Base-by-base conservation (phyloP, 2,888 invertebrate species). In the Hypercompe scribonia region DNA sequence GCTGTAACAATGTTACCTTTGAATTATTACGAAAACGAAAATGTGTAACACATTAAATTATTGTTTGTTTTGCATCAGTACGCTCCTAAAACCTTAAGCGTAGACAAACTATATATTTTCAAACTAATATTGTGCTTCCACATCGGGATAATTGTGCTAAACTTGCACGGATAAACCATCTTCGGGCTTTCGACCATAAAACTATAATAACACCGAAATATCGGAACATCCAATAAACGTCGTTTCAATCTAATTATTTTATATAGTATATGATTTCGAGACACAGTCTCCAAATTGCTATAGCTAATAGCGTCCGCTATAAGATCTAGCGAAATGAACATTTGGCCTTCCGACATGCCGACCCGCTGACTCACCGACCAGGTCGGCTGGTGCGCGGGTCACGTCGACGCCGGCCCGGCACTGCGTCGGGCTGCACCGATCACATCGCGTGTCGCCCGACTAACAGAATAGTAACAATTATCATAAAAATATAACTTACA, bases 401-500 rank as follows among this genome's bases (percentile, higher is more conserved):
- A 39, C 18, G 15, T 33, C 39, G 72, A 13, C 66, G 46, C 58
- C 72, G 36, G 4, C 68, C 50, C 63, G 50, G 61, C 50, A 36
- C 34, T 42, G 21, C 39, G 46, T 33, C 68, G 46, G 46, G 54
- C 15, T 39, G 70, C 70, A 58, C 58, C 72, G 77, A 74, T 72
- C 74, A 65, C 65, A 85, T 82, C 84, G 84, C 46, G 66, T 75
- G 75, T 63, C 73, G 61, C 79, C 78, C 74, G 58, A 61, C 78
- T 75, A 76, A 79, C 76, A 61, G 68, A 78, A 82, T 70, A 73
- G 79, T 76, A 85, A 81, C 78, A 85, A 76, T 76, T 72, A 78
- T 80, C 82, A 82, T 86, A 84, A 85, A 85, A 84, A 84, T 84
- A 82, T 84, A 78, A 84, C 74, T 78, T 86, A 84, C 86, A 82